Percentiles rank a stretch among this genome's conserved stretches.
Evolutionary conservation across 2,888 invertebrate genomes (phyloP).

Genomic region (Leucophenga maculata): DNA sequence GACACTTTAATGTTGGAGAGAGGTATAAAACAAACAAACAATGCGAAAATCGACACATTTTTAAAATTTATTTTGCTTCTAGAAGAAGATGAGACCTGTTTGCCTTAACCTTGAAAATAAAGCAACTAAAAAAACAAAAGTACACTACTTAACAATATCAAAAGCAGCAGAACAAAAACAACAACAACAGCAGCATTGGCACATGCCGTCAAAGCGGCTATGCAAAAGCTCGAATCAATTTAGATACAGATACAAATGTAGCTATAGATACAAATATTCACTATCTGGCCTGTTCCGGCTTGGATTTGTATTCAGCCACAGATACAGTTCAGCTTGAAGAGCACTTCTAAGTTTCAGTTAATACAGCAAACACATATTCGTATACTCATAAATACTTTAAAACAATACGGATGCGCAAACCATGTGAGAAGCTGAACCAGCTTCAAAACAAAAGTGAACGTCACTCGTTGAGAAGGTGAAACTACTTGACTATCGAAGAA

Average conservation of each 20-base stretch:
- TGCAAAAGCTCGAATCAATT: constrained; percentile 20
- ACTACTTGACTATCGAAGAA: not conserved
- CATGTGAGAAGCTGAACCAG: too few species aligned
- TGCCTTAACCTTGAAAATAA: constrained; percentile 44
- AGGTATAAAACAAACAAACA: constrained; percentile 6
- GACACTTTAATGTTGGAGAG: not conserved
- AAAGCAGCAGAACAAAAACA: too few species aligned
- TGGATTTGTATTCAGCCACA: too few species aligned
- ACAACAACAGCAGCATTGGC: constrained; percentile 23
- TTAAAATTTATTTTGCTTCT: not conserved
- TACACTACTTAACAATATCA: constrained; percentile 7
- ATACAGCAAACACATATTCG: too few species aligned
- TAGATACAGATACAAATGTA: constrained; percentile 3
- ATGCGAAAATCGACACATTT: not conserved
- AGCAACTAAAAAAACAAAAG: constrained; percentile 1
- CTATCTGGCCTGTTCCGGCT: not conserved
- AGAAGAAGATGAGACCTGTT: constrained; percentile 42
- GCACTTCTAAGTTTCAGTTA: constrained; percentile 13
- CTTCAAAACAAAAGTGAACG: constrained; percentile 5
- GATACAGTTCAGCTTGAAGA: not conserved
- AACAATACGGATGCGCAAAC: constrained; percentile 2
- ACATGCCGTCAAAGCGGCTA: not conserved
- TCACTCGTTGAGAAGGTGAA: not conserved
- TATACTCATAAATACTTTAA: not conserved
- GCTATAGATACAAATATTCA: not conserved